Evolutionary conservation across 35 echinoderm and acorn worm species (phyloP).

Genomic region (Lytechinus pictus): DNA sequence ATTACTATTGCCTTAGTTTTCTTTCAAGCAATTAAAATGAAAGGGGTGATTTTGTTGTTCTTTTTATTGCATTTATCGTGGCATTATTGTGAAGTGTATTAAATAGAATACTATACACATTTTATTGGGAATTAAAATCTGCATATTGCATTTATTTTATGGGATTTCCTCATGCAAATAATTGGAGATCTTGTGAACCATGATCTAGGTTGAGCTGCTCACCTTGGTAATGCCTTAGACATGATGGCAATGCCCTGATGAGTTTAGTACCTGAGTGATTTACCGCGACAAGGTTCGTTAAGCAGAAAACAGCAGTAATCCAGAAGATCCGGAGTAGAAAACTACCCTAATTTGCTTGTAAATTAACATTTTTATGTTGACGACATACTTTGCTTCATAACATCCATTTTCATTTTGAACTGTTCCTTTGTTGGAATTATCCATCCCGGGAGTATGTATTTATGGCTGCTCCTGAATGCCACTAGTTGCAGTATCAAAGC

Average conservation of each 20-base stretch:
- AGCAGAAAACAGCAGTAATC: not conserved
- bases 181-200: not conserved
- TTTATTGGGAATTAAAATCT: no score
- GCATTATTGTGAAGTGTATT: no score
- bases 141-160: no score
- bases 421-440: not conserved
- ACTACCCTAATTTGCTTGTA: not conserved
- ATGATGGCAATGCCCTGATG: not conserved
- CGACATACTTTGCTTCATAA: not conserved
- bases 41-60: no score
- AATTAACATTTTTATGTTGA: slow-evolving; percentile 4
- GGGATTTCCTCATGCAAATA: no score
- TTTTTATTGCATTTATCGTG: no score
- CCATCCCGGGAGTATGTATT: not conserved
- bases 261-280: not conserved
- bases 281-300: not conserved
- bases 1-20: no score
- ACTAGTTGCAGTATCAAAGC: not conserved
- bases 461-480: not conserved
- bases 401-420: not conserved
- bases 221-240: not conserved
- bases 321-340: not conserved
- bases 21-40: no score
- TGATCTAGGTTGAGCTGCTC: not conserved
- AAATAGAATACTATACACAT: no score